Evolutionary conservation across 2,797 vertebrate species (phyloP).

Genomic region (Dallia pectoralis): DNA sequence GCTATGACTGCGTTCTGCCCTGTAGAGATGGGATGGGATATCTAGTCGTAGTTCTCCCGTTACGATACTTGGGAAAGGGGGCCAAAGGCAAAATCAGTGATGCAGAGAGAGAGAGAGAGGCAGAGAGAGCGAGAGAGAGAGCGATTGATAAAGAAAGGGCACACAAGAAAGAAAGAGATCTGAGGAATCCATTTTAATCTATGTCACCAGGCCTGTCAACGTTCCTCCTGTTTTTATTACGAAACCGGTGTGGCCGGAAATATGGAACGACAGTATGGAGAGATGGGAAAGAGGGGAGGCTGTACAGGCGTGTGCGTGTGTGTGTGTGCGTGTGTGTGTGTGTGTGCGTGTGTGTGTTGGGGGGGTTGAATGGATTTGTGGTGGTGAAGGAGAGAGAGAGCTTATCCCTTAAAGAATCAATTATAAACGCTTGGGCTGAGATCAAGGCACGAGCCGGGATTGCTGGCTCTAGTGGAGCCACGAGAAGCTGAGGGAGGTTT

Average conservation of each 20-base stretch:
- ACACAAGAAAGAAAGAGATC: conserved; percentile 33
- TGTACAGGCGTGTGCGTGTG: conserved; percentile 42
- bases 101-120: neutral
- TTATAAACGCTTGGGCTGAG: conserved; percentile 65
- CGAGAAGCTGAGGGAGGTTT: no score
- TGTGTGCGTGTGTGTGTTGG: no score
- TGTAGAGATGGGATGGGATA: neutral
- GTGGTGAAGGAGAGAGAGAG: conserved; percentile 26
- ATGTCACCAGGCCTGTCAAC: conserved; percentile 30
- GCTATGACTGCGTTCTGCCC: conserved; percentile 5
- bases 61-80: conserved; percentile 5
- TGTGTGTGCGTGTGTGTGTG: no score
- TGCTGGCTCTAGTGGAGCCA: conserved; percentile 36
- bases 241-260: conserved; percentile 28
- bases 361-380: no score
- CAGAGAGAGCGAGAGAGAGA: conserved; percentile 19
- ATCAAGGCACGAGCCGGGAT: conserved; percentile 51
- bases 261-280: conserved; percentile 21
- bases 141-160: conserved; percentile 1
- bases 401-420: conserved; percentile 67
- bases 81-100: no score
- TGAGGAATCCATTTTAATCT: conserved; percentile 50
- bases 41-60: conserved; percentile 6
- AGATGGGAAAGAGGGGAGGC: conserved; percentile 39
- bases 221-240: conserved; percentile 44